These are phyloP conservation scores for Calephelis nemesis DNA, from an alignment of 1,140 invertebrate genomes.

Conservation along the genomic window DNA sequence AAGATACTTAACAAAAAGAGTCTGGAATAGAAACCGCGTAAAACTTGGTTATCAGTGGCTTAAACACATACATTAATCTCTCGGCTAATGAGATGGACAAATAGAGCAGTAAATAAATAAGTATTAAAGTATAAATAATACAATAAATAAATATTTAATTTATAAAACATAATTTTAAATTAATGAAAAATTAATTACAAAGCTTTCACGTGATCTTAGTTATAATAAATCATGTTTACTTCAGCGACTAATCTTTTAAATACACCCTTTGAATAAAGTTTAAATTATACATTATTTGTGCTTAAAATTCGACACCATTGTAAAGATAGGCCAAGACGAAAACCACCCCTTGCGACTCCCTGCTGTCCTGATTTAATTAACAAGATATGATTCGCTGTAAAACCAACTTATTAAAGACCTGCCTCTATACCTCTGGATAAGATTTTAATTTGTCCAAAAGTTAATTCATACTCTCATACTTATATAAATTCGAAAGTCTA, in stretches of 20 bases:
- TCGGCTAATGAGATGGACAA: too few species aligned
- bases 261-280: slow-evolving; percentile 56
- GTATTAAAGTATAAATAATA: too few species aligned
- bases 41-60: too few species aligned
- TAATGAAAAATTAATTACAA: slow-evolving; percentile 8
- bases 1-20: too few species aligned
- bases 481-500: slow-evolving; percentile 9
- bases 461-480: slow-evolving; percentile 15
- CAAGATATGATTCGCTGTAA: slow-evolving; percentile 74
- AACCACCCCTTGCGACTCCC: slow-evolving; percentile 56
- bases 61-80: too few species aligned
- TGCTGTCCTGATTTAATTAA: slow-evolving; percentile 76
- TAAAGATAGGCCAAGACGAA: slow-evolving; percentile 55
- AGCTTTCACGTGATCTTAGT: not conserved
- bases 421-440: slow-evolving; percentile 17
- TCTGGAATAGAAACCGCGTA: too few species aligned
- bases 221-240: slow-evolving; percentile 37
- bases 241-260: slow-evolving; percentile 50
- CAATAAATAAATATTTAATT: too few species aligned
- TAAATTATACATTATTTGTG: slow-evolving; percentile 67
- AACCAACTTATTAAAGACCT: slow-evolving; percentile 43
- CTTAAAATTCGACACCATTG: slow-evolving; percentile 65
- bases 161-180: not conserved
- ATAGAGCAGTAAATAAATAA: too few species aligned
- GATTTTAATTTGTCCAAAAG: slow-evolving; percentile 4